Percentiles rank a stretch among this genome's conserved stretches.
Conservation (phyloP, 1,140 invertebrate genomes). For the Aleiodes sp. region DNA sequence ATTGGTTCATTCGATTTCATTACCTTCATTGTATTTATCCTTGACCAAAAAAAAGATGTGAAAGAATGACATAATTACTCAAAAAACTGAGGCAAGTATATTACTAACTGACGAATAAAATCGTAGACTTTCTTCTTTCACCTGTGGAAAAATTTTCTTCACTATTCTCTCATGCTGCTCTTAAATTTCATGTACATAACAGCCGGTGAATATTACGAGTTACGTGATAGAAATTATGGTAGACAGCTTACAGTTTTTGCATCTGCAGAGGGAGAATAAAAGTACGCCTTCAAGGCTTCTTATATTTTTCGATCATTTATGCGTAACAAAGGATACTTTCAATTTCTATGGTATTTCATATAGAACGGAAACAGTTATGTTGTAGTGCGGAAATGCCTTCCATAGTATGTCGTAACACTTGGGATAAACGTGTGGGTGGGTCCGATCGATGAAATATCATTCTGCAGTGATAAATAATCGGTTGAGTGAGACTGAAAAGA, state of each 20-base stretch:
- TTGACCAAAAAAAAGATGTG: too few species aligned
- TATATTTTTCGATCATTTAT: conserved; percentile 6
- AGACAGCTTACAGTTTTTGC: background rate
- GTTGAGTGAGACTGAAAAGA: background rate
- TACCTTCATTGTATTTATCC: too few species aligned
- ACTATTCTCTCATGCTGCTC: too few species aligned
- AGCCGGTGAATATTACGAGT: background rate
- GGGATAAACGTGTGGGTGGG: background rate
- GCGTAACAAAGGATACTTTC: background rate
- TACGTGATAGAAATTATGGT: background rate
- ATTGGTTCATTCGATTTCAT: too few species aligned
- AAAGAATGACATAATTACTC: too few species aligned
- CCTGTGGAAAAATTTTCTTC: too few species aligned
- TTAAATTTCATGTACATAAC: background rate
- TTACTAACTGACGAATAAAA: too few species aligned
- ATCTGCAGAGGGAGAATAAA: background rate
- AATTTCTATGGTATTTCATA: background rate
- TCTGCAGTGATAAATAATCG: conserved; percentile 1
- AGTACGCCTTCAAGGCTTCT: background rate
- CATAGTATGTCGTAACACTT: background rate
- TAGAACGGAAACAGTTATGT: conserved; percentile 6
- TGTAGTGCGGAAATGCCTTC: background rate
- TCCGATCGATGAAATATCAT: background rate
- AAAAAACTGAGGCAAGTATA: too few species aligned
- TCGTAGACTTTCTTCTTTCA: too few species aligned